A percentile compares a stretch with the other conserved stretches of the same genome.
Conservation (phyloP, 2,797 vertebrate species). For the Lepidocolaptes lacrymiger region DNA sequence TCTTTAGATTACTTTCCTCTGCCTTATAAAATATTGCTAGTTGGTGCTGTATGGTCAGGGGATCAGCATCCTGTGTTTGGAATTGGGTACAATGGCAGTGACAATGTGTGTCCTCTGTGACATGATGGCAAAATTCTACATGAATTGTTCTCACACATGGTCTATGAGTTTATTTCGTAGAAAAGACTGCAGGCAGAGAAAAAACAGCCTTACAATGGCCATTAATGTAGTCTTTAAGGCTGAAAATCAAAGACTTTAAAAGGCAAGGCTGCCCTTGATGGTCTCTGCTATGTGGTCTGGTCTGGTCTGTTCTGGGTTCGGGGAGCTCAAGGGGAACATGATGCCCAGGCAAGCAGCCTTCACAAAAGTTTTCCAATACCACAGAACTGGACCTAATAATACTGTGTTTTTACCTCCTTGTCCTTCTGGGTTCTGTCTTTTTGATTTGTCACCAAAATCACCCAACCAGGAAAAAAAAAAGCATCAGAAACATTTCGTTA, state of each 20-base stretch:
- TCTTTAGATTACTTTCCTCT: neutral
- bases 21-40: neutral
- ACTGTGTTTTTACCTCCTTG: neutral
- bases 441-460: neutral
- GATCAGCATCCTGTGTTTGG: slow-evolving; percentile 51
- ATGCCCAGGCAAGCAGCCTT: neutral
- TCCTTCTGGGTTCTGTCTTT: neutral
- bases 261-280: neutral
- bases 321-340: neutral
- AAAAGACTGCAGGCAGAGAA: neutral
- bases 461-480: neutral
- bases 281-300: neutral
- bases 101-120: neutral
- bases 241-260: neutral
- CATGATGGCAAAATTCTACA: neutral
- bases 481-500: neutral
- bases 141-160: neutral
- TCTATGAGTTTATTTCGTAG: neutral
- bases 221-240: neutral
- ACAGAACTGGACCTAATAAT: neutral
- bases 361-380: neutral
- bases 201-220: neutral
- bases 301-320: neutral
- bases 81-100: slow-evolving; percentile 15
- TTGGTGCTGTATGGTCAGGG: neutral